Evolutionary conservation across 2,797 vertebrate genomes (phyloP).

Genomic region (Alfaro cultratus): DNA sequence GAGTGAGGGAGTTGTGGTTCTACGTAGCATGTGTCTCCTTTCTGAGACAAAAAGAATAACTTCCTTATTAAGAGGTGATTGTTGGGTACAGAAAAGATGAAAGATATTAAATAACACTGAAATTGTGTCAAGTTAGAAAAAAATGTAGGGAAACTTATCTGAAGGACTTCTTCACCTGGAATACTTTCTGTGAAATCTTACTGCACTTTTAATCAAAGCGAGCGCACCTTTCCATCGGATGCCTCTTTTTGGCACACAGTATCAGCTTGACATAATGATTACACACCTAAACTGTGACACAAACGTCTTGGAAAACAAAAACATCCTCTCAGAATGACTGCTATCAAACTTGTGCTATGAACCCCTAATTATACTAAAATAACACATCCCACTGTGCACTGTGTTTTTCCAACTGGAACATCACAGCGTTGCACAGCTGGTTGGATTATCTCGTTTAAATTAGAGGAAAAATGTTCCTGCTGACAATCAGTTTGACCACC

Average conservation of each 20-base stretch:
- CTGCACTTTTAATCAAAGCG: not conserved
- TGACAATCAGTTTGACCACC: not conserved
- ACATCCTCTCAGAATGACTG: slow-evolving; percentile 13
- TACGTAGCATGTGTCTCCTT: not conserved
- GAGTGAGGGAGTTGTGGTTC: not conserved
- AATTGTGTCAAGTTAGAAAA: not conserved
- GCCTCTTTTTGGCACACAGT: not conserved
- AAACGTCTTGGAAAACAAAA: slow-evolving; percentile 16
- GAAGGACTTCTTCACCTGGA: not conserved
- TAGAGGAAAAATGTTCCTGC: slow-evolving; percentile 30
- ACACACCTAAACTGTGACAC: slow-evolving; percentile 4
- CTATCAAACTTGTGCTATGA: slow-evolving; percentile 9
- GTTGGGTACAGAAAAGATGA: not conserved
- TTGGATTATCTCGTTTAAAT: slow-evolving; percentile 18
- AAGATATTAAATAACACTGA: not conserved
- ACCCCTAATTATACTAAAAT: slow-evolving; percentile 27
- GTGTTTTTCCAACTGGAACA: slow-evolving; percentile 27
- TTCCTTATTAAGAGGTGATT: not conserved
- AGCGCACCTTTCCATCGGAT: not conserved
- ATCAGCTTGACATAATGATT: slow-evolving; percentile 6
- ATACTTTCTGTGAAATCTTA: not conserved
- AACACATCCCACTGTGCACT: slow-evolving; percentile 10
- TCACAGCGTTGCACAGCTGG: slow-evolving; percentile 5
- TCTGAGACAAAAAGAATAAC: not conserved
- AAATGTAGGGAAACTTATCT: not conserved